Conservation (phyloP, 2,888 invertebrate species). For the Autographa gamma region DNA sequence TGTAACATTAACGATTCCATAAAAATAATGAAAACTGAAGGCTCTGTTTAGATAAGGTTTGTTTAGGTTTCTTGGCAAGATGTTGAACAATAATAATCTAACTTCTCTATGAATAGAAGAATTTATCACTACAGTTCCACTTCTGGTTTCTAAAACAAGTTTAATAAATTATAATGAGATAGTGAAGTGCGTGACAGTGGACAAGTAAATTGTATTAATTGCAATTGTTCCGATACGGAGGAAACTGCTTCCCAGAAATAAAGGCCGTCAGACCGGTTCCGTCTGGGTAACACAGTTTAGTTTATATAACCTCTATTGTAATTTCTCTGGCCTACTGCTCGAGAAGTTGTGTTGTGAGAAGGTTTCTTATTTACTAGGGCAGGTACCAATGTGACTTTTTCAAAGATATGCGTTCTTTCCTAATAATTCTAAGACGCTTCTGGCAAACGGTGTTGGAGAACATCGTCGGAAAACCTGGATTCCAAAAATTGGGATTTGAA, state of each 20-base stretch:
- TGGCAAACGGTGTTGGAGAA: no score
- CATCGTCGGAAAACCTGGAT: no score
- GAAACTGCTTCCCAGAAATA: constrained; percentile 50
- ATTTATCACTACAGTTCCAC: not conserved
- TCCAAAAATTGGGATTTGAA: no score
- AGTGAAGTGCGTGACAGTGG: constrained; percentile 41
- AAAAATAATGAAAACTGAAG: no score
- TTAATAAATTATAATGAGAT: constrained; percentile 16
- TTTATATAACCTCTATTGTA: constrained; percentile 40
- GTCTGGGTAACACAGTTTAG: constrained; percentile 21
- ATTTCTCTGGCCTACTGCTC: constrained; percentile 1
- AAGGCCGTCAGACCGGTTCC: constrained; percentile 54
- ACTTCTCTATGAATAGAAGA: no score
- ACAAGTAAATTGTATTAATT: constrained; percentile 44
- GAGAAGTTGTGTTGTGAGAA: not conserved
- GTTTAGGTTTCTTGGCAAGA: no score
- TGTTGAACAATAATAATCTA: no score
- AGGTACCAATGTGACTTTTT: no score
- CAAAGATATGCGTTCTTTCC: no score
- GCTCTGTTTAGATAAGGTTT: no score
- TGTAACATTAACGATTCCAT: no score
- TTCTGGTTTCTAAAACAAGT: constrained; percentile 19
- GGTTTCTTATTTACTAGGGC: not conserved
- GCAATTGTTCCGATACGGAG: constrained; percentile 44
- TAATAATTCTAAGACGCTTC: no score